Conservation (phyloP, 1,140 invertebrate species). For the Batillaria attramentaria region DNA sequence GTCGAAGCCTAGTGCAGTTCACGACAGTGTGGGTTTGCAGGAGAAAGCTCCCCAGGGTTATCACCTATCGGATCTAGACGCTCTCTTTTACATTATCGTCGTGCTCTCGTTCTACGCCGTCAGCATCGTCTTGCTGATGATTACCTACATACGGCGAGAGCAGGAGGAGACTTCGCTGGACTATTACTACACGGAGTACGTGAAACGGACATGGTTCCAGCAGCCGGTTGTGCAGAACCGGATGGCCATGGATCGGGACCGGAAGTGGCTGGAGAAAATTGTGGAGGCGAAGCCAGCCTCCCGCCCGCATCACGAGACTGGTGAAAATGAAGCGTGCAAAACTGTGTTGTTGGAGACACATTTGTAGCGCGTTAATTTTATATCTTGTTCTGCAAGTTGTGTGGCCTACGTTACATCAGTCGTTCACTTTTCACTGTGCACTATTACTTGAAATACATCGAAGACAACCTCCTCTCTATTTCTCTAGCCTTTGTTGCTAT, state of each 20-base stretch:
- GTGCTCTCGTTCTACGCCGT: slow-evolving; percentile 65
- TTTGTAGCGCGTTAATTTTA: too few species aligned
- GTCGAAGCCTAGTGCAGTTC: too few species aligned
- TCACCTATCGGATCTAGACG: slow-evolving; percentile 51
- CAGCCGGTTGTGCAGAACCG: slow-evolving; percentile 45
- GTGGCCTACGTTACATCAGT: too few species aligned
- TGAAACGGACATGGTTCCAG: slow-evolving; percentile 53
- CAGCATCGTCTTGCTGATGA: slow-evolving; percentile 60
- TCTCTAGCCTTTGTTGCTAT: too few species aligned
- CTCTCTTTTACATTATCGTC: slow-evolving; percentile 65
- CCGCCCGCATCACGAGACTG: too few species aligned
- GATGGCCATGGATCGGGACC: slow-evolving; percentile 33
- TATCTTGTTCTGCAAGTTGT: too few species aligned
- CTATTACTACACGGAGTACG: slow-evolving; percentile 61
- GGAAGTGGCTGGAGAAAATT: slow-evolving; percentile 20
- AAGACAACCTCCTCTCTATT: too few species aligned
- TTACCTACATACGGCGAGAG: slow-evolving; percentile 63
- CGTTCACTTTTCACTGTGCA: too few species aligned
- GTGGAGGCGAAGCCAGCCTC: not conserved
- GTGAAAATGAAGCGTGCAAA: too few species aligned
- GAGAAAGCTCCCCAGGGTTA: not conserved
- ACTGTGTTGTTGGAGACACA: too few species aligned
- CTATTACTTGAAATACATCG: too few species aligned
- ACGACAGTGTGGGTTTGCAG: too few species aligned
- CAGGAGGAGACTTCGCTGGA: slow-evolving; percentile 53